Evolutionary conservation across 2,797 vertebrate genomes (phyloP).

Genomic region (Danio aesculapii): DNA sequence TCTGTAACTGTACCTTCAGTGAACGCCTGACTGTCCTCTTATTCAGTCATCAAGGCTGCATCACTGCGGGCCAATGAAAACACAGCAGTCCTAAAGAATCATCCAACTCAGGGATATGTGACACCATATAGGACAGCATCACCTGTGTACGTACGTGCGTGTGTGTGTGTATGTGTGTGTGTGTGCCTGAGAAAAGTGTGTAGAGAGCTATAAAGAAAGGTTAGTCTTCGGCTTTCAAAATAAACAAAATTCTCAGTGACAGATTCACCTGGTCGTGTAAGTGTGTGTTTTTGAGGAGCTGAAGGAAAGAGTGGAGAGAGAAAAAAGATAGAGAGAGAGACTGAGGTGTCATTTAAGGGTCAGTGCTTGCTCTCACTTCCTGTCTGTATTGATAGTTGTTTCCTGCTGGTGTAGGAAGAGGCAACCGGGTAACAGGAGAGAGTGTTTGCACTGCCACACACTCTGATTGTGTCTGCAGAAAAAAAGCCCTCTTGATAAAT

Average conservation of each 20-base stretch:
- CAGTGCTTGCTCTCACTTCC: slow-evolving; percentile 79
- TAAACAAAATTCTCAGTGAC: slow-evolving; percentile 28
- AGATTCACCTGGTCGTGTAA: slow-evolving; percentile 3
- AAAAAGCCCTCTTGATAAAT: slow-evolving; percentile 78
- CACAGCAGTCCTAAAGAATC: slow-evolving; percentile 56
- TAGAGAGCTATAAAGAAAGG: background rate
- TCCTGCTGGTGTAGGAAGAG: slow-evolving; percentile 78
- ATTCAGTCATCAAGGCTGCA: slow-evolving; percentile 43
- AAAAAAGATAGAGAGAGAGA: slow-evolving; percentile 70
- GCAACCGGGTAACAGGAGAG: slow-evolving; percentile 78
- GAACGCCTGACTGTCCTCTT: background rate
- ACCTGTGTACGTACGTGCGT: slow-evolving; percentile 59
- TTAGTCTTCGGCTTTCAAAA: background rate
- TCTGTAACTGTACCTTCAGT: slow-evolving; percentile 29
- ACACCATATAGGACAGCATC: slow-evolving; percentile 65
- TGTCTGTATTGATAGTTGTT: slow-evolving; percentile 80
- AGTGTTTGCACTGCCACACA: slow-evolving; percentile 70
- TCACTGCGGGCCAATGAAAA: slow-evolving; percentile 32
- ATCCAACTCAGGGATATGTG: slow-evolving; percentile 71
- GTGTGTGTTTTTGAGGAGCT: slow-evolving; percentile 19
- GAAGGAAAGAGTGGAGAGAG: slow-evolving; percentile 26
- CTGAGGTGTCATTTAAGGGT: slow-evolving; percentile 75
- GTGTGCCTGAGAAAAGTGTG: slow-evolving; percentile 4
- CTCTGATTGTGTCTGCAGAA: slow-evolving; percentile 76
- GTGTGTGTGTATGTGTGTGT: slow-evolving; percentile 14